Base-by-base conservation (phyloP, 2,888 invertebrate genomes). In the Halictus ligatus region DNA sequence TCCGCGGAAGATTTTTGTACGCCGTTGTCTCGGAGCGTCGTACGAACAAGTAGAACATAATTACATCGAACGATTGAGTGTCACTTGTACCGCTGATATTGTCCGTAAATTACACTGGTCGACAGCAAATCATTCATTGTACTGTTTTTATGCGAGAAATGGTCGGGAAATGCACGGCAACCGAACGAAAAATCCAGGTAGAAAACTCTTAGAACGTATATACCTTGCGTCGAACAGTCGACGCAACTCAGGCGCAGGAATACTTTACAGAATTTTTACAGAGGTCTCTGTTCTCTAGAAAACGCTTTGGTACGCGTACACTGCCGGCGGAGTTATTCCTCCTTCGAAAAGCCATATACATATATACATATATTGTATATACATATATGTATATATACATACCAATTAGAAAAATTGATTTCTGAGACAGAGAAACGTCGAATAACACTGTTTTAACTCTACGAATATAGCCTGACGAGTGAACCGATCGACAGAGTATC, bases 101-200 rank as follows among this genome's bases (percentile, higher is more conserved):
- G 86, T 86, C 86, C 78, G 50, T 43, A 78, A 81, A 86, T 86
- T 75, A 85, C 85, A 86, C 69, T 71, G 50, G 76, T 69, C 69
- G 69, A 69, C 69, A 21, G 69, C 69, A 69, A 69, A 43, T 40
- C 35, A 43, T 69, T 69, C 21, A 67, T 50, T 50, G 54, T 58
- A 67, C 40, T 50, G 54, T 40, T 67, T 46, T 46, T 43, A 69
- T n/a, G 40, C 69, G 69, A 21, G 21, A 21, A 40, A 69, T 40
- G 69, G 21, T 69, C 69, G 35, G 69, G 18, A 10, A 43, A 43
- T 60, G 15, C 43, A 43, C 40, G 60, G 40, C n/a, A 29, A 48
- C 64, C 21, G 13, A 64, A 29, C n/a, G 43, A n/a, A 67, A 67
- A 35, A 21, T 54, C 54, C 67, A 18, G n/a, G 29, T 43, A 50